These are phyloP conservation scores for Euthynnus affinis DNA, from an alignment of 2,797 vertebrate genomes.

Conservation along the genomic window DNA sequence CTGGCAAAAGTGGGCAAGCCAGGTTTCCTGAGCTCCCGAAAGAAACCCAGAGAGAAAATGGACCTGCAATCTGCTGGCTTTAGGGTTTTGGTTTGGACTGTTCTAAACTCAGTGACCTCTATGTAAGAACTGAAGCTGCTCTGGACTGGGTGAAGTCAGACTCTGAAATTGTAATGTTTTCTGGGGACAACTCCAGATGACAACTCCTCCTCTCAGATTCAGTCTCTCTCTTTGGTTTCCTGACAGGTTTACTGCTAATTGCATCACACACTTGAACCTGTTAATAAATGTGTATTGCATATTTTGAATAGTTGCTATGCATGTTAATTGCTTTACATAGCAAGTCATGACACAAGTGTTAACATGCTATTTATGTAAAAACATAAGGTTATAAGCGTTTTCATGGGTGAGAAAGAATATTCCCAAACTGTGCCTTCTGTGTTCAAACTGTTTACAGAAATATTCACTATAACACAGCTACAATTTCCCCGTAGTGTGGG, in stretches of 20 bases:
- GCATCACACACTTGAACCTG: not conserved
- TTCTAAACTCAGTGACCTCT: conserved; percentile 22
- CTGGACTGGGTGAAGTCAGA: conserved; percentile 1
- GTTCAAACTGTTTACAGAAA: not conserved
- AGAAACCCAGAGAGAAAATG: conserved; percentile 25
- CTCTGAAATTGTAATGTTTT: conserved; percentile 18
- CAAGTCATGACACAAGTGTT: too few relatives aligned
- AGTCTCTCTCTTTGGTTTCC: not conserved
- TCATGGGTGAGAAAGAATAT: not conserved
- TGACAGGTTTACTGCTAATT: not conserved
- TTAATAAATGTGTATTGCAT: not conserved
- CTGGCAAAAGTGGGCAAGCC: conserved; percentile 22
- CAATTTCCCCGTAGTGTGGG: not conserved
- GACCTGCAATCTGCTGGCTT: conserved; percentile 3
- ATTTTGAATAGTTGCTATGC: not conserved
- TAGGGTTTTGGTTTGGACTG: conserved; percentile 17
- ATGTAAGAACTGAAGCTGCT: conserved; percentile 5
- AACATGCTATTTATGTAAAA: too few relatives aligned
- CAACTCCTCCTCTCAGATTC: not conserved
- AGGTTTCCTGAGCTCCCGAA: conserved; percentile 34
- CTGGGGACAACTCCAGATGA: conserved; percentile 5
- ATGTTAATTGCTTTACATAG: not conserved
- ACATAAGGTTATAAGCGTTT: not conserved
- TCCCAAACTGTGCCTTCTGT: not conserved
- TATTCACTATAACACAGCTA: not conserved